A percentile compares a stretch with the other conserved stretches of the same genome.
These are phyloP conservation scores for Tetramorium alpestre DNA, from an alignment of 1,140 invertebrate species.

Conservation along the genomic window DNA sequence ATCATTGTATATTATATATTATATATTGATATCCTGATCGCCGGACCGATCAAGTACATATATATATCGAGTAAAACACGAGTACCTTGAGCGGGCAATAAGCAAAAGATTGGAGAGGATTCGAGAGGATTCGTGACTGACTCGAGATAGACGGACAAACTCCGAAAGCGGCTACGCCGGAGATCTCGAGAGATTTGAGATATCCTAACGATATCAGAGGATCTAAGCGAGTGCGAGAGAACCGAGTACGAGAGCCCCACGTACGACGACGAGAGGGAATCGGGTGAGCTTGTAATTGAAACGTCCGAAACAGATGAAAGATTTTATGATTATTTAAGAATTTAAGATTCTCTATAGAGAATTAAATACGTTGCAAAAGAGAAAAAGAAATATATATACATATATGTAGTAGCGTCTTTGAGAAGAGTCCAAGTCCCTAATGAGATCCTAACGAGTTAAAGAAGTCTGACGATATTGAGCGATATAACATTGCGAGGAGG, in stretches of 20 bases:
- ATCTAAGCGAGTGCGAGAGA: neutral
- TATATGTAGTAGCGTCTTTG: neutral
- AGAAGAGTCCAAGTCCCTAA: neutral
- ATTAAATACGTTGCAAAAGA: conserved; percentile 3
- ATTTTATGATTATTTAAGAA: conserved; percentile 19
- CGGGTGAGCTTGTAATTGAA: conserved; percentile 12
- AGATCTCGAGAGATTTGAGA: neutral
- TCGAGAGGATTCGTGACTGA: neutral
- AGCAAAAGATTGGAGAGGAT: neutral
- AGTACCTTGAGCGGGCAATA: conserved; percentile 40
- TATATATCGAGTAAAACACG: conserved; percentile 26
- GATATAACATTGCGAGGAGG: neutral
- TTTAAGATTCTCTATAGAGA: neutral
- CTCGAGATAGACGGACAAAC: neutral
- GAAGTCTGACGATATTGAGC: neutral
- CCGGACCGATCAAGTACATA: conserved; percentile 39
- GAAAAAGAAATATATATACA: neutral
- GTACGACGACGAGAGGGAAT: neutral
- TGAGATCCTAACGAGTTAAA: no score
- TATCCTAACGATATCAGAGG: neutral
- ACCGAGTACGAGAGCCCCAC: neutral
- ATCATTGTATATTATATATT: conserved; percentile 29
- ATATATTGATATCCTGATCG: conserved; percentile 37
- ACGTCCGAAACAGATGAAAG: conserved; percentile 12
- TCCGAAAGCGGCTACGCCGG: neutral